Evolutionary conservation across 1,140 invertebrate species (phyloP).

Genomic region (Anastrepha obliqua): DNA sequence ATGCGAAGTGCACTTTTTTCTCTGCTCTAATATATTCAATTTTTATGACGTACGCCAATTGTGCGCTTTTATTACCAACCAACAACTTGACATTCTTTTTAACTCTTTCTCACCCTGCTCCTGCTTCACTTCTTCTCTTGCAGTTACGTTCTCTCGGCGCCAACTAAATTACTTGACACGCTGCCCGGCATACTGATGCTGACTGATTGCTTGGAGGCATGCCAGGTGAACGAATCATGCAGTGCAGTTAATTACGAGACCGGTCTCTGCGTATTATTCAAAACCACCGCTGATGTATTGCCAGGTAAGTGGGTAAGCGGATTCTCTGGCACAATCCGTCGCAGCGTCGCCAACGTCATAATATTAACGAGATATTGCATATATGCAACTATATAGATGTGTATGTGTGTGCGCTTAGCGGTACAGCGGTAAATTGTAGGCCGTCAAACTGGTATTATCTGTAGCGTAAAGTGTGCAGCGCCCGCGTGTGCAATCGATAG

Average conservation of each 20-base stretch:
- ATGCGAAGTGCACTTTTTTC: neutral
- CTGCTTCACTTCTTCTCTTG: conserved; percentile 58
- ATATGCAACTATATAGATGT: neutral
- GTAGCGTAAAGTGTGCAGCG: too few species aligned
- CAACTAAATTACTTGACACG: conserved; percentile 90
- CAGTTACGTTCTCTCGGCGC: conserved; percentile 91
- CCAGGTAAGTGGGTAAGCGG: conserved; percentile 81
- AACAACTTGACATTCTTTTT: neutral
- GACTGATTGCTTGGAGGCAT: conserved; percentile 93
- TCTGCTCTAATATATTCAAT: too few species aligned
- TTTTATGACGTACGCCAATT: too few species aligned
- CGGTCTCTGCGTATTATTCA: conserved; percentile 94
- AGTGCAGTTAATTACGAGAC: conserved; percentile 96
- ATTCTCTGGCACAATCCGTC: neutral
- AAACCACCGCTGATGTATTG: conserved; percentile 89
- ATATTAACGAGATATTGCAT: conserved; percentile 15
- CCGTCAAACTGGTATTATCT: conserved; percentile 36
- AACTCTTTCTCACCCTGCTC: neutral
- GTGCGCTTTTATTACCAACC: neutral
- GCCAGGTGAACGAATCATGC: conserved; percentile 91
- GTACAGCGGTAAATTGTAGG: neutral
- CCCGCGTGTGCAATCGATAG: neutral
- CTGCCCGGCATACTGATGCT: conserved; percentile 93
- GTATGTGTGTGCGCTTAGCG: conserved; percentile 2
- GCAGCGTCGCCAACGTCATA: conserved; percentile 26